These are phyloP conservation scores for Tretioscincus oriximinensis DNA, from an alignment of 2,113 vertebrate species.

Conservation along the genomic window DNA sequence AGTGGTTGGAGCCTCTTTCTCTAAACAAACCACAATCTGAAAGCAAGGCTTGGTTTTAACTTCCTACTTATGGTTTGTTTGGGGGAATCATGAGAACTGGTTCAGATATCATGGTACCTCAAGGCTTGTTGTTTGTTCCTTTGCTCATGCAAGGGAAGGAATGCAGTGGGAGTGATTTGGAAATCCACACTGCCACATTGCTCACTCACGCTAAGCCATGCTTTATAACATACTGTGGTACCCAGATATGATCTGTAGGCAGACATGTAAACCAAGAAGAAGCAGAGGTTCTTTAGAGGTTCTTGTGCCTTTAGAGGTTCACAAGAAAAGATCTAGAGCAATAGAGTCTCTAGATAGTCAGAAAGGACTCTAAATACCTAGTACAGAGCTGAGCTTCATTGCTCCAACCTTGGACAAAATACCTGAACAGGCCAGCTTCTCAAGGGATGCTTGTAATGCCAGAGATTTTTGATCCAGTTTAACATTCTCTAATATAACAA, in stretches of 20 bases:
- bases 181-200: background rate
- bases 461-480: background rate
- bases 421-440: no score
- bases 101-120: no score
- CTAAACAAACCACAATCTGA: background rate
- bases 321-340: no score
- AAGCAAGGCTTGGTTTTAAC: background rate
- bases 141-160: background rate
- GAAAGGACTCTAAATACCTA: no score
- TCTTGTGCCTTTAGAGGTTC: no score
- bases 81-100: background rate
- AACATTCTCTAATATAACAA: background rate
- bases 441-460: background rate
- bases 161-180: background rate
- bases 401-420: no score
- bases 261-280: background rate
- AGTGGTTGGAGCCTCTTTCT: no score
- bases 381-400: no score
- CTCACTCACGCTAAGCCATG: background rate
- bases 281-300: no score
- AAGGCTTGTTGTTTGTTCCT: no score
- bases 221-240: background rate
- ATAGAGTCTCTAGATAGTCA: no score
- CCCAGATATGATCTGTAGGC: background rate
- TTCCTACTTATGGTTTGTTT: background rate